These are phyloP conservation scores for Archaeoteleia sp. DNA, from an alignment of 2,888 invertebrate species.

Conservation along the genomic window DNA sequence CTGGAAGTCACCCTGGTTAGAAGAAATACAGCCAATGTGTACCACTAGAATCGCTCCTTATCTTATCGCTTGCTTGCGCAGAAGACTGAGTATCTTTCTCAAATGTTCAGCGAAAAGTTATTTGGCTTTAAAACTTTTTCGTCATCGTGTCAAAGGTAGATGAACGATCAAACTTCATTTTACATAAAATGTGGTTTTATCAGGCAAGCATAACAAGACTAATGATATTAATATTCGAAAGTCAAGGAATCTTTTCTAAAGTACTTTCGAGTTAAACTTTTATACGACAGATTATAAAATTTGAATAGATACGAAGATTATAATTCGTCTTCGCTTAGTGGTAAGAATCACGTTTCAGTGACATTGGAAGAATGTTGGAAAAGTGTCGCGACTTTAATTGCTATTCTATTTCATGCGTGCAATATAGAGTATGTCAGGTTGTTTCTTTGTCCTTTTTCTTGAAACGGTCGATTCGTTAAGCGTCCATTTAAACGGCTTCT, in stretches of 20 bases:
- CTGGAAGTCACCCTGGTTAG: background rate
- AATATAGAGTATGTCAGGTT: constrained; percentile 40
- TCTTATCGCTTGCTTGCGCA: constrained; percentile 13
- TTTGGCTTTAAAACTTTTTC: constrained; percentile 11
- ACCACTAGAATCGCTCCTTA: constrained; percentile 11
- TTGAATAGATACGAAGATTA: constrained; percentile 7
- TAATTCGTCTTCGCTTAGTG: constrained; percentile 3
- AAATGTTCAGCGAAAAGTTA: constrained; percentile 9
- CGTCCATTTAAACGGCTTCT: constrained; percentile 68
- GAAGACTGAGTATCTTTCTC: background rate
- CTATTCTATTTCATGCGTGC: constrained; percentile 29
- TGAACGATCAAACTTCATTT: constrained; percentile 18
- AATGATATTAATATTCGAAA: constrained; percentile 25
- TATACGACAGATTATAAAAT: constrained; percentile 11
- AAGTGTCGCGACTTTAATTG: constrained; percentile 19
- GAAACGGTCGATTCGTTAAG: constrained; percentile 64
- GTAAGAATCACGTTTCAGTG: constrained; percentile 1
- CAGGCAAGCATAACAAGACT: constrained; percentile 9
- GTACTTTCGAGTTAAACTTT: constrained; percentile 2
- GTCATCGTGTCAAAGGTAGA: constrained; percentile 12
- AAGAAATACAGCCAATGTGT: constrained; percentile 10
- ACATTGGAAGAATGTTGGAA: constrained; percentile 7
- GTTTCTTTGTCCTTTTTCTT: constrained; percentile 33
- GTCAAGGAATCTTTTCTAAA: constrained; percentile 8
- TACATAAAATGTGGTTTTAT: constrained; percentile 24